Base-by-base conservation (phyloP, 2,797 vertebrate species). In the Graptemys geographica region DNA sequence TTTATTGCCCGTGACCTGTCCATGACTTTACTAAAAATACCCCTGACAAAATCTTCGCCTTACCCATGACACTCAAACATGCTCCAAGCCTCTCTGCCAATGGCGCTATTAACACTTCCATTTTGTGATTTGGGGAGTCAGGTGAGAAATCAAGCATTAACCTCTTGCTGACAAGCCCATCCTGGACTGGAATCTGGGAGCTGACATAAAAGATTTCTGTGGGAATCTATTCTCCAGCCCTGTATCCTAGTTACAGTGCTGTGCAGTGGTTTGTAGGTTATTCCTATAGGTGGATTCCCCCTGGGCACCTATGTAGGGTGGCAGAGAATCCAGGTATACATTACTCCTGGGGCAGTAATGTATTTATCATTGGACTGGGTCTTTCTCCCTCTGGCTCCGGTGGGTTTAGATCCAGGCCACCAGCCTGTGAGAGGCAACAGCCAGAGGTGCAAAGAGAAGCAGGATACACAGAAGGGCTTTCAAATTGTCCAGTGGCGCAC, bases 221-320 rank as follows among this genome's bases (percentile, higher is more conserved):
- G 33, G 33, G 62, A 69, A 19, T 21, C 33, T n/a, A 19, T 69
- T 69, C 62, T 69, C 19, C 37, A 7, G 4, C 11, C 5, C 27
- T 11, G 49, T 49, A 80, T 79, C 57, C 5, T 21, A n/a, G 16
- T 12, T 41, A 5, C 5, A 51, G 74, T 65, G 16, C 31, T 84
- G n/a, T 57, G 89, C 53, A 62, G 51, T 51, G 27, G 18, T 21
- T 83, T 55, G 52, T 28, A 79, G 72, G 12, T 47, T 41, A 44
- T 28, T 15, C 1, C 51, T 85, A 84, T 80, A n/a, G 69, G 28
- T 0, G 0, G 12, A 1, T 1, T 56, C 72, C 21, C 87, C 72
- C 49, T 1, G 4, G 89, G 19, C 21, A 80, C 47, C 62, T 19
- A 19, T 21, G 8, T 37, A 37, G 18, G 62, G 18, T 69, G 33